Percentiles rank a stretch among this genome's conserved stretches.
These are phyloP conservation scores for Encarsia formosa DNA, from an alignment of 2,888 invertebrate species.

Conservation along the genomic window DNA sequence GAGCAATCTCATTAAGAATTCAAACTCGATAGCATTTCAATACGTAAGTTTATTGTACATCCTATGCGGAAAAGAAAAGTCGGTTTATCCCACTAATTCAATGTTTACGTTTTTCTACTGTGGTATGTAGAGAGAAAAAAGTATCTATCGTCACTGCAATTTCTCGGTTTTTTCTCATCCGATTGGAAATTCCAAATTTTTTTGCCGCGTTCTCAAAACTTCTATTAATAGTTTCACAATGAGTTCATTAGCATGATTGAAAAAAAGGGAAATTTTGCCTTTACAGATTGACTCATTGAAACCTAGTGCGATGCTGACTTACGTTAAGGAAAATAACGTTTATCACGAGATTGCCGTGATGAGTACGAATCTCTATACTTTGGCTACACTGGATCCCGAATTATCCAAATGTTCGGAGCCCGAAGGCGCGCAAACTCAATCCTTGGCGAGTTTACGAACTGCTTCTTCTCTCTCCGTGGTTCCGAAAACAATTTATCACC, in stretches of 20 bases:
- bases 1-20: conserved; percentile 50
- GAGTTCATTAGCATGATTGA: background rate
- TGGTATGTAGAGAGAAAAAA: too few species aligned
- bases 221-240: too few species aligned
- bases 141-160: background rate
- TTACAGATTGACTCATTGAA: conserved; percentile 40
- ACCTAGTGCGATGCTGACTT: conserved; percentile 38
- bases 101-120: too few species aligned
- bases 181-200: too few species aligned
- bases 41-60: conserved; percentile 36
- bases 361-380: conserved; percentile 40
- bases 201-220: too few species aligned
- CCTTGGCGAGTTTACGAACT: conserved; percentile 15
- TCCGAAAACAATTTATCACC: conserved; percentile 37
- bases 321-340: conserved; percentile 41
- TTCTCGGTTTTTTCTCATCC: too few species aligned
- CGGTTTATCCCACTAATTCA: too few species aligned
- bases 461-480: conserved; percentile 29
- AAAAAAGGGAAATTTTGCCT: background rate
- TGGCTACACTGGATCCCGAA: conserved; percentile 38
- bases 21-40: conserved; percentile 36
- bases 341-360: conserved; percentile 44
- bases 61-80: background rate
- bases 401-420: conserved; percentile 26
- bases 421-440: conserved; percentile 26